phyloP scores from a whole-genome alignment of 2,888 invertebrate species.

The Lithosia quadra region DNA sequence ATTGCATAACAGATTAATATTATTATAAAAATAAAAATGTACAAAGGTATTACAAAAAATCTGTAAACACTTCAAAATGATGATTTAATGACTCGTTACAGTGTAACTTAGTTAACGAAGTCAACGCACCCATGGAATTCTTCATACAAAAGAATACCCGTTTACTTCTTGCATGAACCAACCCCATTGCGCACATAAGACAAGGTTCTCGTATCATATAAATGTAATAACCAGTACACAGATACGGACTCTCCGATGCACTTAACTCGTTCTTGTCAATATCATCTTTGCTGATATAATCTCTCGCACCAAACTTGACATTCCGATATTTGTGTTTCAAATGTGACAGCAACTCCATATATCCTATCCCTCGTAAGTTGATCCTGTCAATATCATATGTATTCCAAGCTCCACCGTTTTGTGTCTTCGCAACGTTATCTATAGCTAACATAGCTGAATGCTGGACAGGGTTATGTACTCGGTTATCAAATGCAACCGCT shows the following conservation, averaged over 20 bases:
- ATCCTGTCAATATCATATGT: slow-evolving; percentile 31
- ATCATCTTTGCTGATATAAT: slow-evolving; percentile 67
- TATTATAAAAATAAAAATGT: slow-evolving; percentile 12
- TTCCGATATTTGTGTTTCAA: slow-evolving; percentile 68
- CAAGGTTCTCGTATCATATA: slow-evolving; percentile 96
- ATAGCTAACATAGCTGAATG: slow-evolving; percentile 95
- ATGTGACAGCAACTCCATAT: slow-evolving; percentile 62
- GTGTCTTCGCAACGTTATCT: slow-evolving; percentile 94
- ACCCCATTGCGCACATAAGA: slow-evolving; percentile 97
- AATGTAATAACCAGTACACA: slow-evolving; percentile 95
- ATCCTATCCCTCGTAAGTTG: slow-evolving; percentile 72
- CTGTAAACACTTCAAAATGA: slow-evolving; percentile 95
- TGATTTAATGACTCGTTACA: slow-evolving; percentile 94
- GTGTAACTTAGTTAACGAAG: slow-evolving; percentile 91
- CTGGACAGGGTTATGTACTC: slow-evolving; percentile 89
- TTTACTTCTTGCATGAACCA: slow-evolving; percentile 95
- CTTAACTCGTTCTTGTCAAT: slow-evolving; percentile 41
- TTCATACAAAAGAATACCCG: slow-evolving; percentile 92
- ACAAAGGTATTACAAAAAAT: slow-evolving; percentile 72
- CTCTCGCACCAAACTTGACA: slow-evolving; percentile 81
- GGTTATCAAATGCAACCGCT: slow-evolving; percentile 88
- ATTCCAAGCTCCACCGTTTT: slow-evolving; percentile 92
- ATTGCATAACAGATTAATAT: slow-evolving; percentile 45
- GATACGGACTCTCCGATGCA: slow-evolving; percentile 88
- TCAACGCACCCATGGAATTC: slow-evolving; percentile 89